Percentiles rank a stretch among this genome's conserved stretches.
These are phyloP conservation scores for Poecilia wingei DNA, from an alignment of 2,797 vertebrate genomes.

Conservation along the genomic window DNA sequence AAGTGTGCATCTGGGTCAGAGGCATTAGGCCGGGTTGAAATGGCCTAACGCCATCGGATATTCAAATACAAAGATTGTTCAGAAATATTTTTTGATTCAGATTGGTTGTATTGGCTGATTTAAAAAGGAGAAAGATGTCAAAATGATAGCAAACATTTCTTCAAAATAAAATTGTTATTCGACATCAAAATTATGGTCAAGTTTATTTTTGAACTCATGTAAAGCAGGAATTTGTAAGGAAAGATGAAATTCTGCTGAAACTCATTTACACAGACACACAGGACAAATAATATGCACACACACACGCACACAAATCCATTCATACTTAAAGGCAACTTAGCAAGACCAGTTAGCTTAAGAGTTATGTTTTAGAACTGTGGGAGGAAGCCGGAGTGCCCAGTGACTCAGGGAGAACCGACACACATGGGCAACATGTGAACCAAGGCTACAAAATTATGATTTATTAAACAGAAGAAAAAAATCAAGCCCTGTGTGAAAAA, in stretches of 20 bases:
- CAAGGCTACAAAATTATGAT: too few relatives aligned
- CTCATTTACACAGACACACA: background rate
- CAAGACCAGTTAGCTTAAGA: background rate
- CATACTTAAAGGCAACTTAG: background rate
- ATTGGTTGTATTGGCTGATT: background rate
- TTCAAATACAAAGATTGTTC: background rate
- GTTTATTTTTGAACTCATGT: background rate
- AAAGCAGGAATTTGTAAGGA: background rate
- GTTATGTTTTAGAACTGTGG: background rate
- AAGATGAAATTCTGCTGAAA: background rate
- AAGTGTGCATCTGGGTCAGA: conserved; percentile 39
- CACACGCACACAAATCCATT: background rate
- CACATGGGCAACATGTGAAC: background rate
- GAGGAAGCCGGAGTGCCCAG: background rate
- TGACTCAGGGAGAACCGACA: background rate
- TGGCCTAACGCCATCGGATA: too few relatives aligned
- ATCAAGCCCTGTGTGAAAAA: too few relatives aligned
- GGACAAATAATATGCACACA: background rate
- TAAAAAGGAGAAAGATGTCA: background rate
- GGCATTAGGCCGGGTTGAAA: background rate
- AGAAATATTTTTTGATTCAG: background rate
- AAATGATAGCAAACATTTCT: background rate
- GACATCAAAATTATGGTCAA: background rate
- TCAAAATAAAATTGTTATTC: background rate
- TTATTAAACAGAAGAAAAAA: too few relatives aligned